A percentile compares a stretch with the other conserved stretches of the same genome.
These are phyloP conservation scores for Lithophane socia DNA, from an alignment of 2,888 invertebrate species.

Conservation along the genomic window DNA sequence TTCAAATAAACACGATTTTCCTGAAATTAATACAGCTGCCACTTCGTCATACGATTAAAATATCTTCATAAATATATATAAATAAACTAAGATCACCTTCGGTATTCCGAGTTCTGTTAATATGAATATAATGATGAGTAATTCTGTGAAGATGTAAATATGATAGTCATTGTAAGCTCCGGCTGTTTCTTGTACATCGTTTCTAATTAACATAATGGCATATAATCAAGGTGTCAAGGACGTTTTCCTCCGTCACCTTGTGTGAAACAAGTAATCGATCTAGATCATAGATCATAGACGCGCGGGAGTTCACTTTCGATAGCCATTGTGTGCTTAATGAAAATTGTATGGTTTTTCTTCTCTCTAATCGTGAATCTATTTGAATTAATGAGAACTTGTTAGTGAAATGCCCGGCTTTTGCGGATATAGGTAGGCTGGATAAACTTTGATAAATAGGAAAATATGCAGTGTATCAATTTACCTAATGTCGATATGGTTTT, in stretches of 20 bases:
- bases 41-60: conserved; percentile 42
- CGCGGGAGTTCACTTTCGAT: conserved; percentile 73
- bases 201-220: conserved; percentile 51
- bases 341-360: conserved; percentile 65
- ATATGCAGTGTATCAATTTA: not conserved
- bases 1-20: conserved; percentile 47
- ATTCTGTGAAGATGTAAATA: conserved; percentile 55
- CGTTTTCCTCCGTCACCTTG: conserved; percentile 48
- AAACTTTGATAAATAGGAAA: not conserved
- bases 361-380: conserved; percentile 63
- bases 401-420: conserved; percentile 69
- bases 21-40: conserved; percentile 54
- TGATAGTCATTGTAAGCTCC: conserved; percentile 53
- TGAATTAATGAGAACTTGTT: conserved; percentile 64
- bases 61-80: conserved; percentile 34
- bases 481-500: not conserved
- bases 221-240: conserved; percentile 60
- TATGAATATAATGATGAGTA: conserved; percentile 58
- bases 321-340: conserved; percentile 71
- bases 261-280: conserved; percentile 61
- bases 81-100: conserved; percentile 31
- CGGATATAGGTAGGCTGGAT: conserved; percentile 54
- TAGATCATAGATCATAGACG: conserved; percentile 58
- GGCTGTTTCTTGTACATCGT: conserved; percentile 48
- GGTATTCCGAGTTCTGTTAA: conserved; percentile 34